These are phyloP conservation scores for Lottia gigantea DNA, from an alignment of 2,888 invertebrate species.

Conservation along the genomic window DNA sequence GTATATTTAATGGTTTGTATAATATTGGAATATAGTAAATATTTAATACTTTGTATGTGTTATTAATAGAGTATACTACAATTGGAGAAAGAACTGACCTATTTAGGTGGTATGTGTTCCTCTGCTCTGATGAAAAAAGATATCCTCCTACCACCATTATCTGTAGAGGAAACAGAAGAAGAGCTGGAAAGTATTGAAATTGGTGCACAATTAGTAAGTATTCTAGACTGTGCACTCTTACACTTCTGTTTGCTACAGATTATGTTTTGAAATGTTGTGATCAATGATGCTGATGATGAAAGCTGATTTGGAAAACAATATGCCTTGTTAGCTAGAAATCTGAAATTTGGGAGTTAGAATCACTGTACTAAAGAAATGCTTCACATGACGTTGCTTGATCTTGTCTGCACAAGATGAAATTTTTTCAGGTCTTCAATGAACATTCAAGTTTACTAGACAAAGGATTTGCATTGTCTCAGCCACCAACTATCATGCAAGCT, in stretches of 20 bases:
- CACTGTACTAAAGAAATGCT: too few relatives aligned
- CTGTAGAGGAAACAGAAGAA: slow-evolving; percentile 75
- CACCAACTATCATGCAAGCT: slow-evolving; percentile 89
- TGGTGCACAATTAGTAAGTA: slow-evolving; percentile 70
- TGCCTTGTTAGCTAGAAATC: too few relatives aligned
- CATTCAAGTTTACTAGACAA: slow-evolving; percentile 85
- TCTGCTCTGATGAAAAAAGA: slow-evolving; percentile 88
- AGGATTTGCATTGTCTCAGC: slow-evolving; percentile 88
- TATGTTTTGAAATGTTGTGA: too few relatives aligned
- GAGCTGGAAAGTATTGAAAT: slow-evolving; percentile 81
- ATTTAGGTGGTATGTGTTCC: slow-evolving; percentile 91
- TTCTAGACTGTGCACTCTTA: background rate
- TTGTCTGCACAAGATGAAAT: too few relatives aligned
- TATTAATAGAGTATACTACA: slow-evolving; percentile 68
- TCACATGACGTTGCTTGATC: too few relatives aligned
- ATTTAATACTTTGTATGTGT: background rate
- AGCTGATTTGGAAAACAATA: too few relatives aligned
- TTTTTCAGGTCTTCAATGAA: slow-evolving; percentile 72
- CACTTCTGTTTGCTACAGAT: too few relatives aligned
- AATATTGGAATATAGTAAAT: background rate
- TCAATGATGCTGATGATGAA: too few relatives aligned
- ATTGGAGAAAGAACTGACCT: slow-evolving; percentile 89
- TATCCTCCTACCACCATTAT: slow-evolving; percentile 75
- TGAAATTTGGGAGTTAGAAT: too few relatives aligned
- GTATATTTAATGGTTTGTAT: background rate